Percentiles rank a stretch among this genome's conserved stretches.
Evolutionary conservation across 2,797 vertebrate genomes (phyloP).

Genomic region (Enoplosus armatus): DNA sequence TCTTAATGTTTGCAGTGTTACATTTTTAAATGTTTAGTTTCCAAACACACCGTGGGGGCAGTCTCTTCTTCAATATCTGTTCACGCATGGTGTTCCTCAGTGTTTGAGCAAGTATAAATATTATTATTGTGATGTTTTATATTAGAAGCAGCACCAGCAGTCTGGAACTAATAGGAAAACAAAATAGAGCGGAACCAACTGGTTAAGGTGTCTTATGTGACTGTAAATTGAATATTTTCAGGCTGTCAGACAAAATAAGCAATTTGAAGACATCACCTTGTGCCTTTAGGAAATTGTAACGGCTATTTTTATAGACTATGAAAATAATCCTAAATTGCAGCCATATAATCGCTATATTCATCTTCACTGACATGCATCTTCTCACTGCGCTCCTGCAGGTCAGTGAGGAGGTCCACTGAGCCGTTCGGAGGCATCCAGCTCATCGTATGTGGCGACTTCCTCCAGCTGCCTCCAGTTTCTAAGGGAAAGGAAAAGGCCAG

Average conservation of each 20-base stretch:
- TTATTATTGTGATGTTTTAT: neutral
- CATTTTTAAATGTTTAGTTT: neutral
- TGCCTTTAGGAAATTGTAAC: neutral
- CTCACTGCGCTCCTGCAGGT: conserved; percentile 75
- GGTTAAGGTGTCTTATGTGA: no score
- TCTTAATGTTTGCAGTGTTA: neutral
- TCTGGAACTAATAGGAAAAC: neutral
- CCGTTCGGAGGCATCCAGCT: conserved; percentile 98
- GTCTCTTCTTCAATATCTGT: neutral
- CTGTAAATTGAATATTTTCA: neutral
- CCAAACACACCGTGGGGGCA: neutral
- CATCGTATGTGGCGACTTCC: conserved; percentile 96
- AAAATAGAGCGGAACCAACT: no score
- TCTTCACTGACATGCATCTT: neutral
- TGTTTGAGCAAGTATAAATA: neutral
- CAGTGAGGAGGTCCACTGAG: conserved; percentile 88
- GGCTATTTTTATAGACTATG: neutral
- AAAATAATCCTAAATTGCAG: neutral
- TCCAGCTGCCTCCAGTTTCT: conserved; percentile 94
- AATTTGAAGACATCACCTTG: neutral
- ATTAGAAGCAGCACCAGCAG: neutral
- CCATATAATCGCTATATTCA: neutral
- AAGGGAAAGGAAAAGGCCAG: conserved; percentile 88
- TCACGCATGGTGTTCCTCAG: neutral
- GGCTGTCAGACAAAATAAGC: neutral